Conservation (phyloP, 2,113 vertebrate genomes). For the Ceyx melanurus region DNA sequence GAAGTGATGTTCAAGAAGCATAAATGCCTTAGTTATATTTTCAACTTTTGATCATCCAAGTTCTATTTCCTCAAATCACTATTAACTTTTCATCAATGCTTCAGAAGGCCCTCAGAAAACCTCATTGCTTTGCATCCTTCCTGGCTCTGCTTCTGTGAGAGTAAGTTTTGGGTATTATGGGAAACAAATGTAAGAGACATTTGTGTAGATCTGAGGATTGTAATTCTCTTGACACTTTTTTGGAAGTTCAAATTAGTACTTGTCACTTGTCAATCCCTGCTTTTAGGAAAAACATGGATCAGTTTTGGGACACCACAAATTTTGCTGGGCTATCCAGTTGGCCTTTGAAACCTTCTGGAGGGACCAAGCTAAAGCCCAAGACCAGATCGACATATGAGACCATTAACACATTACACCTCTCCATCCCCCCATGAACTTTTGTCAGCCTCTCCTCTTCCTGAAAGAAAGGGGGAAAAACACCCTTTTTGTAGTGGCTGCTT, state of each 20-base stretch:
- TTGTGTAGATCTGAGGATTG: neutral
- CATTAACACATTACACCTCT: constrained; percentile 21
- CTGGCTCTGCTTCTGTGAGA: neutral
- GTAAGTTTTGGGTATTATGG: neutral
- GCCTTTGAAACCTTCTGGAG: constrained; percentile 2
- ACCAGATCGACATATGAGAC: neutral
- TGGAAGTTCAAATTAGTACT: neutral
- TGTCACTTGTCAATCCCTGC: neutral
- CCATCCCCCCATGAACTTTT: constrained; percentile 51
- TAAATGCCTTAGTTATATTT: neutral
- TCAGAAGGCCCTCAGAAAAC: neutral
- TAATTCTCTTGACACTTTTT: neutral
- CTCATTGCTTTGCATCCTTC: neutral
- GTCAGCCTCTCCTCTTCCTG: neutral
- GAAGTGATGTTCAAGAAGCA: neutral
- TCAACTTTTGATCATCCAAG: neutral
- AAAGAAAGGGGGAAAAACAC: constrained; percentile 12
- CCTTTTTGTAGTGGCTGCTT: constrained; percentile 47
- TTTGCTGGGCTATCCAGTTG: neutral
- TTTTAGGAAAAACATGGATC: neutral
- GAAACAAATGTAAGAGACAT: neutral
- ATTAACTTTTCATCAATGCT: neutral
- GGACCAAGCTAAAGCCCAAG: neutral
- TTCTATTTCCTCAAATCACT: neutral
- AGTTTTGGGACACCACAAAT: neutral